Evolutionary conservation across 2,888 invertebrate genomes (phyloP).

Genomic region (Isotomurus palustris): DNA sequence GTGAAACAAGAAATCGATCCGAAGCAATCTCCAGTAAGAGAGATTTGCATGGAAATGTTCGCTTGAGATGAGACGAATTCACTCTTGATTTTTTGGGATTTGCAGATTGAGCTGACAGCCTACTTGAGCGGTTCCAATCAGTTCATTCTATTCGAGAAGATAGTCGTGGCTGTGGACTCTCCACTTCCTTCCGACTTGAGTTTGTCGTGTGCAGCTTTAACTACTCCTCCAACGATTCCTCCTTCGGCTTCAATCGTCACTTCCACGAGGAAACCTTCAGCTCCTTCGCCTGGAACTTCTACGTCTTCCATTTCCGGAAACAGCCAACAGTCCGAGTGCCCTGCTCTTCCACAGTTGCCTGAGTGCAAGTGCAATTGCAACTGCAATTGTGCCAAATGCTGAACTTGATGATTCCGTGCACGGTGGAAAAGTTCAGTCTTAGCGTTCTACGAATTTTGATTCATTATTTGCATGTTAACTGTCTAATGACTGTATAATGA

Average conservation of each 20-base stretch:
- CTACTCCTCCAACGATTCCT: background rate
- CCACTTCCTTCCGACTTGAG: conserved; percentile 8
- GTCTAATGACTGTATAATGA: too few relatives aligned
- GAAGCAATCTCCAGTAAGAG: conserved; percentile 6
- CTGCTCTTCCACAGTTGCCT: background rate
- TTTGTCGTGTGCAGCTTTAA: conserved; percentile 1
- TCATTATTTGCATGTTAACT: too few relatives aligned
- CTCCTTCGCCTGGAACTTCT: background rate
- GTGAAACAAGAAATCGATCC: conserved; percentile 10
- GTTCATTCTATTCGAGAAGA: conserved; percentile 13
- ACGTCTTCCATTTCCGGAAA: too few relatives aligned
- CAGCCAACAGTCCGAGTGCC: background rate
- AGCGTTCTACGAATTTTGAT: too few relatives aligned
- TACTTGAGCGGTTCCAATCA: conserved; percentile 4
- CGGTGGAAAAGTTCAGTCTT: too few relatives aligned
- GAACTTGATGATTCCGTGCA: too few relatives aligned
- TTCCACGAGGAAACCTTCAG: conserved; percentile 1
- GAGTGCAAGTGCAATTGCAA: conserved; percentile 20
- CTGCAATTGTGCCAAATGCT: conserved; percentile 14
- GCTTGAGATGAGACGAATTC: background rate
- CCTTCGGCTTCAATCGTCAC: background rate
- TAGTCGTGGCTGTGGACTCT: conserved; percentile 14
- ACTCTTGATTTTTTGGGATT: background rate
- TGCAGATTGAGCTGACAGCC: conserved; percentile 13
- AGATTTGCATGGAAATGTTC: background rate